phyloP scores from a whole-genome alignment of 2,797 vertebrate genomes.

The Enteromius treurensis region DNA sequence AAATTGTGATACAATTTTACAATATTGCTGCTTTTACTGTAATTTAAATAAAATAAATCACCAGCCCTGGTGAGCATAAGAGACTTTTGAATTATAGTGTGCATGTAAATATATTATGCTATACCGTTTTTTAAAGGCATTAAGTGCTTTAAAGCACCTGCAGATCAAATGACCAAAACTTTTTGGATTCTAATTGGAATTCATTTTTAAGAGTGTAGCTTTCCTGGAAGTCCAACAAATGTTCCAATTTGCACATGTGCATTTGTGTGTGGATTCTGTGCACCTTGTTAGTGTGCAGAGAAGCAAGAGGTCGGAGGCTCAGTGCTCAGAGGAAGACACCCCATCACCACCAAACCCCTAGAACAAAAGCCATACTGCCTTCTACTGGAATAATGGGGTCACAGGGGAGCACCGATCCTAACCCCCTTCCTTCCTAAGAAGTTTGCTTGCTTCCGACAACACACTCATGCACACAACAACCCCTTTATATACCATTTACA shows the following conservation, averaged over 20 bases:
- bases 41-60: background rate
- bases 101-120: background rate
- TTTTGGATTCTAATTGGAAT: background rate
- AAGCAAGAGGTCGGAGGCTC: conserved; percentile 24
- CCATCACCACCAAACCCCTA: conserved; percentile 30
- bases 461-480: background rate
- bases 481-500: background rate
- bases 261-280: conserved; percentile 11
- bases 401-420: background rate
- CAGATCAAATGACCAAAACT: background rate
- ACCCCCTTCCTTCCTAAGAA: background rate
- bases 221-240: background rate
- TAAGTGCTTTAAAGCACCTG: background rate
- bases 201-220: background rate
- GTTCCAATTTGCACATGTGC: background rate
- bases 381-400: conserved; percentile 49
- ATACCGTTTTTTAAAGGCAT: background rate
- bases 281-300: conserved; percentile 39
- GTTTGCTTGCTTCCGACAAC: background rate
- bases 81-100: background rate
- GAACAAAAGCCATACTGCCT: conserved; percentile 42
- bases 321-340: background rate
- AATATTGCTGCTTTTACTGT: background rate
- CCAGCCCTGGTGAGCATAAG: background rate
- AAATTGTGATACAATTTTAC: background rate